Percentiles rank a stretch among this genome's conserved stretches.
phyloP scores from a whole-genome alignment of 2,113 vertebrate genomes.

The Solea senegalensis region DNA sequence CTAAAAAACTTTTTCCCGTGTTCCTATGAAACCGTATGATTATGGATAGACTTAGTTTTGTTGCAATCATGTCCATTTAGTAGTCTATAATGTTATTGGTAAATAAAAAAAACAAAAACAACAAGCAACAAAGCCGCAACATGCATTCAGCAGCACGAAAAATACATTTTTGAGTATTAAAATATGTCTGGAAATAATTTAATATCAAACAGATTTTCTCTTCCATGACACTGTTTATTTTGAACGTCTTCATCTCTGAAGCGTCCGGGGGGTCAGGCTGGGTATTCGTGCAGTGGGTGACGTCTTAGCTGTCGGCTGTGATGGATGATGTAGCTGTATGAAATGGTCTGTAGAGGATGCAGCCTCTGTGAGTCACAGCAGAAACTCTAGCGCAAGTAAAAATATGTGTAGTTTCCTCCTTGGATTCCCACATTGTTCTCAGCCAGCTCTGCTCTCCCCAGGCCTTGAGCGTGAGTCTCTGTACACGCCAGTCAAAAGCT shows the following conservation, averaged over 20 bases:
- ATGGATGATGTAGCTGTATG: conserved; percentile 83
- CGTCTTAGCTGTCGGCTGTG: conserved; percentile 72
- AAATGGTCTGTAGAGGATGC: conserved; percentile 83
- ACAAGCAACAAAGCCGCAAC: conserved; percentile 3
- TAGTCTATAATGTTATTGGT: too few species aligned
- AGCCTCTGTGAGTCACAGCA: conserved; percentile 68
- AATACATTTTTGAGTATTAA: conserved; percentile 16
- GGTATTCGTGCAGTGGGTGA: conserved; percentile 42
- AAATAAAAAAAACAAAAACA: too few species aligned
- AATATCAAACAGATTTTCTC: conserved; percentile 22
- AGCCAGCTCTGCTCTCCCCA: conserved; percentile 57
- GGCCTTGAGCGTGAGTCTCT: conserved; percentile 57
- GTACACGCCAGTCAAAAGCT: conserved; percentile 70
- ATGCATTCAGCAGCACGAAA: conserved; percentile 14
- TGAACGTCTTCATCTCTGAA: conserved; percentile 31
- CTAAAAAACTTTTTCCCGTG: not conserved
- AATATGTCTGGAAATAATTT: conserved; percentile 42
- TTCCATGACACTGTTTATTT: conserved; percentile 29
- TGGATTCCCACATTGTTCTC: conserved; percentile 77
- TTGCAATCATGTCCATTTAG: conserved; percentile 40
- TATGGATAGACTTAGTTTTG: conserved; percentile 52
- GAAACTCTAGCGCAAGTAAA: conserved; percentile 68
- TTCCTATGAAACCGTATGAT: conserved; percentile 45
- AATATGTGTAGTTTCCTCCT: conserved; percentile 74
- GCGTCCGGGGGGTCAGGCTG: conserved; percentile 41